These are phyloP conservation scores for Nothoprocta pentlandii DNA, from an alignment of 2,113 vertebrate species.

Conservation along the genomic window DNA sequence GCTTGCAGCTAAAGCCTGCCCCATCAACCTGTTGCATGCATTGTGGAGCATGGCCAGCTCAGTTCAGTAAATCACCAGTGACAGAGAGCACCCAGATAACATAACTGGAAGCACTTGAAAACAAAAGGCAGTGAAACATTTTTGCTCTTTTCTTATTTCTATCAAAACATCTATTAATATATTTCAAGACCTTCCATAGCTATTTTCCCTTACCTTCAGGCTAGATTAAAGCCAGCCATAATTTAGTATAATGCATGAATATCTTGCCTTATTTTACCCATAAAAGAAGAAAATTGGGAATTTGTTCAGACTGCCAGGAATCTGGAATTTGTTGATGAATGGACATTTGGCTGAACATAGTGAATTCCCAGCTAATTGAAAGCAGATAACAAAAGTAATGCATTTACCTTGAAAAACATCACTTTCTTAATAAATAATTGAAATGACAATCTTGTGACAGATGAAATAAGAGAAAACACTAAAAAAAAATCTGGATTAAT, in stretches of 20 bases:
- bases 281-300: conserved; percentile 80
- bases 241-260: conserved; percentile 70
- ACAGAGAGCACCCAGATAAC: background rate
- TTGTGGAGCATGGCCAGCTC: background rate
- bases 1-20: background rate
- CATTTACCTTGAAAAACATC: conserved; percentile 83
- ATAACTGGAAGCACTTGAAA: background rate
- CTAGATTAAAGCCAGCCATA: conserved; percentile 62
- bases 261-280: conserved; percentile 77
- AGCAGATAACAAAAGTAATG: conserved; percentile 83
- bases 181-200: conserved; percentile 2
- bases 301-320: conserved; percentile 81
- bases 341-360: conserved; percentile 80
- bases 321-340: conserved; percentile 85
- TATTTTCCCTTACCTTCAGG: conserved; percentile 23
- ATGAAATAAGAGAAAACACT: conserved; percentile 66
- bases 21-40: background rate
- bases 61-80: background rate
- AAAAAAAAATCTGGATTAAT: conserved; percentile 79
- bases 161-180: conserved; percentile 43
- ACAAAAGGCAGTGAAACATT: background rate
- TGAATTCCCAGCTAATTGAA: conserved; percentile 85
- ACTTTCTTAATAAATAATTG: conserved; percentile 83
- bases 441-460: conserved; percentile 76
- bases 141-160: background rate